phyloP scores from a whole-genome alignment of 2,113 vertebrate genomes.

The Myrmecophaga tridactyla region DNA sequence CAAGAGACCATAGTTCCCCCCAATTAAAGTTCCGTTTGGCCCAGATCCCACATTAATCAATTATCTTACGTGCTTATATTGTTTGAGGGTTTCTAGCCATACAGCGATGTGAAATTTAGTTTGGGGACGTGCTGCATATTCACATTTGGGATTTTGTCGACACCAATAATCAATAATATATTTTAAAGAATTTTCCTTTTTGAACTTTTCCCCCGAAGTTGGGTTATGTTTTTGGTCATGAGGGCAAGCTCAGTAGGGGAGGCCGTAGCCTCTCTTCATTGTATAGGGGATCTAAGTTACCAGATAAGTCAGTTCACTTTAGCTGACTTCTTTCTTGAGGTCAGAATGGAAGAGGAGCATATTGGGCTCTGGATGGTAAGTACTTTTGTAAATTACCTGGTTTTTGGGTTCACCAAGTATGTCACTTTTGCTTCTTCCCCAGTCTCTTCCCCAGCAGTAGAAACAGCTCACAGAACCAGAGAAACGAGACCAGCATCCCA shows the following conservation, averaged over 20 bases:
- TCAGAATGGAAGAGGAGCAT: neutral
- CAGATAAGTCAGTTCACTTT: neutral
- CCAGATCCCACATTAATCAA: neutral
- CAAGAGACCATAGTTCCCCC: neutral
- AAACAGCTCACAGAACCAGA: neutral
- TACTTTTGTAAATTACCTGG: neutral
- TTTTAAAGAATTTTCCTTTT: neutral
- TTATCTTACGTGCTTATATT: neutral
- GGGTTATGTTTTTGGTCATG: neutral
- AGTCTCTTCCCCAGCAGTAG: neutral
- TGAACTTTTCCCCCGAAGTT: neutral
- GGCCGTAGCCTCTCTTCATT: neutral
- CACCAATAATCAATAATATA: neutral
- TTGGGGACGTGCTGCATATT: neutral
- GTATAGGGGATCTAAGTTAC: neutral
- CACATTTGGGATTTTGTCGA: conserved; percentile 22
- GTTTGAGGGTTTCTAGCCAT: conserved; percentile 13
- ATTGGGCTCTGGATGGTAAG: neutral
- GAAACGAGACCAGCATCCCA: neutral
- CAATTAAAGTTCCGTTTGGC: conserved; percentile 32
- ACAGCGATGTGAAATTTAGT: conserved; percentile 3
- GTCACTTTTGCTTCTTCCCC: conserved; percentile 26
- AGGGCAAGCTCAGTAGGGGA: neutral
- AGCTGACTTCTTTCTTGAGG: conserved; percentile 27
- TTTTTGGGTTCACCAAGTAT: neutral